Conservation (phyloP, 2,113 vertebrate species). For the Engraulis encrasicolus region DNA sequence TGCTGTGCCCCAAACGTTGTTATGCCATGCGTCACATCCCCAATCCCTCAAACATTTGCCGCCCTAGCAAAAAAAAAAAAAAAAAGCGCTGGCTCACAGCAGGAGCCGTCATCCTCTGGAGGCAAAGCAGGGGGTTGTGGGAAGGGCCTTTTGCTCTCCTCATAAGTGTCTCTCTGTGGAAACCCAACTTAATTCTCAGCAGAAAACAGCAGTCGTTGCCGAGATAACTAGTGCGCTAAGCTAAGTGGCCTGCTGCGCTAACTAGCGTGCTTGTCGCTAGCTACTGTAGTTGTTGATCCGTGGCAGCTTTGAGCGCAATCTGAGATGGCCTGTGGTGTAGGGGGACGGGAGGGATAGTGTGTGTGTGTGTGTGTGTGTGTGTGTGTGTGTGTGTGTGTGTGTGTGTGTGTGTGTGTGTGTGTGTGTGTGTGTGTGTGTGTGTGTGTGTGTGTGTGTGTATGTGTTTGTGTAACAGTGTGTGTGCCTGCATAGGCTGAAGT, state of each 20-base stretch:
- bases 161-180: not conserved
- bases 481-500: not conserved
- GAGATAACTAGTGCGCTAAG: not conserved
- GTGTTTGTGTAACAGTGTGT: not conserved
- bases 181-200: not conserved
- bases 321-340: not conserved
- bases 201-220: not conserved
- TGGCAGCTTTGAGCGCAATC: not conserved
- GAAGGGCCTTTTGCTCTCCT: not conserved
- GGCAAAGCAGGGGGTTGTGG: not conserved
- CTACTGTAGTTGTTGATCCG: not conserved
- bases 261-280: not conserved
- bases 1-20: not conserved
- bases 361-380: no score
- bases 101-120: not conserved
- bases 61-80: not conserved
- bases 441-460: not conserved
- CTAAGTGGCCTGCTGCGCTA: not conserved
- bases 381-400: not conserved
- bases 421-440: not conserved
- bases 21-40: not conserved
- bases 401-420: not conserved
- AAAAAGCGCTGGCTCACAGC: not conserved
- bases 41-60: not conserved
- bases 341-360: not conserved